Evolutionary conservation across 2,113 vertebrate genomes (phyloP).

Genomic region (Pomatorhinus ruficollis): DNA sequence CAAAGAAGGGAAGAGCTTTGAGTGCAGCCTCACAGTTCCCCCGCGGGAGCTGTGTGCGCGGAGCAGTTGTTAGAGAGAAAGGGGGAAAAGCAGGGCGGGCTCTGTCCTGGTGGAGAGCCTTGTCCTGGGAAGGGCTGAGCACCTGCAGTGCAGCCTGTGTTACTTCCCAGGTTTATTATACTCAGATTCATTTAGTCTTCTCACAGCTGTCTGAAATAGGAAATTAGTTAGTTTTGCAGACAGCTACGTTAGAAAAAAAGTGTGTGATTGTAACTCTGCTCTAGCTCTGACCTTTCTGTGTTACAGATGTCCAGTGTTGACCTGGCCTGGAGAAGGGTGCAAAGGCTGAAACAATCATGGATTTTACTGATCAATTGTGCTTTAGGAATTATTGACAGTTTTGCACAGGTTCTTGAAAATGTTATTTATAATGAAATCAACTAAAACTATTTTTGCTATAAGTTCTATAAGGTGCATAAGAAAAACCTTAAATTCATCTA

Average conservation of each 20-base stretch:
- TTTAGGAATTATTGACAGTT: constrained; percentile 91
- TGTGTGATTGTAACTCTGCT: neutral
- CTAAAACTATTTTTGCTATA: constrained; percentile 95
- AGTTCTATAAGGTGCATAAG: constrained; percentile 92
- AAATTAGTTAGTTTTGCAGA: neutral
- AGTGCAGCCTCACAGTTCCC: neutral
- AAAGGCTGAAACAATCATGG: constrained; percentile 91
- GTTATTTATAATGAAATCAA: constrained; percentile 93
- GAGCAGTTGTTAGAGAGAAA: neutral
- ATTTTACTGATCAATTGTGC: constrained; percentile 92
- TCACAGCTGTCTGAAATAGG: neutral
- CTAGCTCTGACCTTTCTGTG: constrained; percentile 64
- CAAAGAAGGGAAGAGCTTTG: neutral
- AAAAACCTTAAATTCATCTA: constrained; percentile 89
- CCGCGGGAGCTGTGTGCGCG: neutral
- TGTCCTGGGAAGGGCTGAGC: neutral
- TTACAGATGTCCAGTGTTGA: constrained; percentile 77
- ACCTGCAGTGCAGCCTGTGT: neutral
- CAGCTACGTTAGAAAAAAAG: neutral
- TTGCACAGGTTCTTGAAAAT: constrained; percentile 95
- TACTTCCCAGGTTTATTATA: neutral
- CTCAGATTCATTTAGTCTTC: neutral
- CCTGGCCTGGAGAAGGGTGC: constrained; percentile 79
- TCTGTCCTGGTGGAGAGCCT: neutral
- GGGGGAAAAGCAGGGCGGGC: fast-evolving